These are phyloP conservation scores for Exocentrus adspersus DNA, from an alignment of 2,888 invertebrate species.

Conservation along the genomic window DNA sequence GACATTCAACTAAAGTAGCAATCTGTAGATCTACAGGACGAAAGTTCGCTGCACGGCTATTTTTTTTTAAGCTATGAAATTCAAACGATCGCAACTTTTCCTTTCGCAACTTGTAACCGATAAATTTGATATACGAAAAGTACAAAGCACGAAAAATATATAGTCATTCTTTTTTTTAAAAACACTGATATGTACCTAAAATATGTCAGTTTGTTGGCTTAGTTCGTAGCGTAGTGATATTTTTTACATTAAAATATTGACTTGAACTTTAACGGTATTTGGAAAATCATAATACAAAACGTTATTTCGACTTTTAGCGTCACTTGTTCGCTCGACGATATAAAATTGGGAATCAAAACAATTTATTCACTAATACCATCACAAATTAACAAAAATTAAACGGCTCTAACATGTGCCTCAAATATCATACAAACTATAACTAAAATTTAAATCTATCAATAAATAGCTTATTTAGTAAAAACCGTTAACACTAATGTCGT, in stretches of 20 bases:
- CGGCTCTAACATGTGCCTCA: conserved; percentile 21
- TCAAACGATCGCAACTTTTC: conserved; percentile 4
- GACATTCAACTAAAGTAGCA: conserved; percentile 59
- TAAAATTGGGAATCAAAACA: conserved; percentile 17
- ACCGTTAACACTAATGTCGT: conserved; percentile 52
- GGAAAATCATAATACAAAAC: too few relatives aligned
- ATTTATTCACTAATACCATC: conserved; percentile 24
- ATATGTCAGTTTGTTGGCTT: conserved; percentile 50
- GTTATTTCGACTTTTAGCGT: background rate
- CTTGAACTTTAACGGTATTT: too few relatives aligned
- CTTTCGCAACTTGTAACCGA: conserved; percentile 7
- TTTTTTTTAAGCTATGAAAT: conserved; percentile 26
- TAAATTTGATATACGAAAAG: conserved; percentile 35
- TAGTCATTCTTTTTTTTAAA: conserved; percentile 37
- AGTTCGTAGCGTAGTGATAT: conserved; percentile 31
- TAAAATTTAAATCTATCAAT: conserved; percentile 37
- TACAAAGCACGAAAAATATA: conserved; percentile 47
- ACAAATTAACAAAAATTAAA: conserved; percentile 25
- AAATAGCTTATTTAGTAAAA: conserved; percentile 47
- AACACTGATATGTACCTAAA: conserved; percentile 55
- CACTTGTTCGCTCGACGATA: background rate
- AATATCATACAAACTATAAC: conserved; percentile 30
- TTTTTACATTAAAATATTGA: conserved; percentile 49
- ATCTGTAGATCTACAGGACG: conserved; percentile 30
- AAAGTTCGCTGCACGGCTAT: conserved; percentile 37